Evolutionary conservation across 2,113 vertebrate species (phyloP).

Genomic region (Myrmecophaga tridactyla): DNA sequence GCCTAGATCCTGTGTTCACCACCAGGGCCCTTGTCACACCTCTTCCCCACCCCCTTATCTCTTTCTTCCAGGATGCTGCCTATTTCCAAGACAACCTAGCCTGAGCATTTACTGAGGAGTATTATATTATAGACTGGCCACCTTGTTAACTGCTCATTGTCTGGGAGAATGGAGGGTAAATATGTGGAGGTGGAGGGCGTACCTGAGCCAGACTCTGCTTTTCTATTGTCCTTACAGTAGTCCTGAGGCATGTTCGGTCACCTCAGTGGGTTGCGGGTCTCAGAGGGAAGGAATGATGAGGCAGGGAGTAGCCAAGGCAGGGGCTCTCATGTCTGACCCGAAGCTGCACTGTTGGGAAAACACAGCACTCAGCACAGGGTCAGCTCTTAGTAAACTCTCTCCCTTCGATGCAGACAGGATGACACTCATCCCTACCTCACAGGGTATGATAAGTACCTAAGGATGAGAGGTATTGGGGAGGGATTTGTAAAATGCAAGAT

Average conservation of each 20-base stretch:
- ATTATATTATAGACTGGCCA: not conserved
- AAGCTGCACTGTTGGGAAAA: not conserved
- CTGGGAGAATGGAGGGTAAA: not conserved
- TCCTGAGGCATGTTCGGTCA: not conserved
- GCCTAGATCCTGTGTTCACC: rapidly evolving
- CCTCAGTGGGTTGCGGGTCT: not conserved
- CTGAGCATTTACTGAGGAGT: not conserved
- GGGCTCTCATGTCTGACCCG: not conserved
- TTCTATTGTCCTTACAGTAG: rapidly evolving
- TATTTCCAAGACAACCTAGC: not conserved
- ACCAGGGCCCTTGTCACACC: too few species aligned
- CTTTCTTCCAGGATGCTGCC: not conserved
- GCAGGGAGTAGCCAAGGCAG: not conserved
- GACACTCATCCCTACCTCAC: not conserved
- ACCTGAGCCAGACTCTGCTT: not conserved
- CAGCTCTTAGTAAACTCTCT: not conserved
- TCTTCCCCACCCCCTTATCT: not conserved
- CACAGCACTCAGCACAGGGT: not conserved
- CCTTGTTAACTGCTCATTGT: not conserved
- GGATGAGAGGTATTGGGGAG: too few species aligned
- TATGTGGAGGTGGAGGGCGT: not conserved
- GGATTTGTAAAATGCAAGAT: not conserved
- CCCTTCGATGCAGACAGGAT: not conserved
- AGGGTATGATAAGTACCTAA: not conserved
- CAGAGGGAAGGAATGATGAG: not conserved